These are phyloP conservation scores for Diprion similis DNA, from an alignment of 1,140 invertebrate genomes.

Conservation along the genomic window DNA sequence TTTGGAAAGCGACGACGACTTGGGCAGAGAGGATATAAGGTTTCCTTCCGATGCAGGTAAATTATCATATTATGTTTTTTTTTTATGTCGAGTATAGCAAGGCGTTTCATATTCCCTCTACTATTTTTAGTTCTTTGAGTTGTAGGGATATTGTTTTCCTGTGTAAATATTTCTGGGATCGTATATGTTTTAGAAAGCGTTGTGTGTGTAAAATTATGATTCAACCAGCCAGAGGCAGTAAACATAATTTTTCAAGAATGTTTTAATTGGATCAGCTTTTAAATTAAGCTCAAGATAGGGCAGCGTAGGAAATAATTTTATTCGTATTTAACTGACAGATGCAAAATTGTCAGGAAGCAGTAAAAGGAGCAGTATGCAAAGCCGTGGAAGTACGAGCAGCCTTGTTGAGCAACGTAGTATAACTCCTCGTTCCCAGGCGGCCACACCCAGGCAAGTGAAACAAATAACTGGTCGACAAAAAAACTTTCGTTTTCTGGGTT, in stretches of 20 bases:
- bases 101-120: too few relatives aligned
- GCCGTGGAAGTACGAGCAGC: constrained; percentile 86
- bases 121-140: too few relatives aligned
- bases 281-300: too few relatives aligned
- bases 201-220: too few relatives aligned
- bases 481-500: constrained; percentile 10
- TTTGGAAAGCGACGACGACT: constrained; percentile 90
- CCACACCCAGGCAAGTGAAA: constrained; percentile 75
- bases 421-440: constrained; percentile 85
- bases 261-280: background rate
- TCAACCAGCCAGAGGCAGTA: too few relatives aligned
- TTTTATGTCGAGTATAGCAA: constrained; percentile 22
- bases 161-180: too few relatives aligned
- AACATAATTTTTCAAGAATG: too few relatives aligned
- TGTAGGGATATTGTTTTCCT: too few relatives aligned
- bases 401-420: constrained; percentile 80
- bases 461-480: background rate
- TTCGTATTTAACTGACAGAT: constrained; percentile 51
- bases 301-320: background rate
- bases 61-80: constrained; percentile 31
- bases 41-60: constrained; percentile 79
- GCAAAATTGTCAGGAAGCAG: constrained; percentile 74
- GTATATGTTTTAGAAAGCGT: too few relatives aligned
- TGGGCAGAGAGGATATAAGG: constrained; percentile 85
- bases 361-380: constrained; percentile 89